Evolutionary conservation across 2,113 vertebrate genomes (phyloP), one percentile per base, ranked within the genome.

Genomic region (Azemiops feae): DNA sequence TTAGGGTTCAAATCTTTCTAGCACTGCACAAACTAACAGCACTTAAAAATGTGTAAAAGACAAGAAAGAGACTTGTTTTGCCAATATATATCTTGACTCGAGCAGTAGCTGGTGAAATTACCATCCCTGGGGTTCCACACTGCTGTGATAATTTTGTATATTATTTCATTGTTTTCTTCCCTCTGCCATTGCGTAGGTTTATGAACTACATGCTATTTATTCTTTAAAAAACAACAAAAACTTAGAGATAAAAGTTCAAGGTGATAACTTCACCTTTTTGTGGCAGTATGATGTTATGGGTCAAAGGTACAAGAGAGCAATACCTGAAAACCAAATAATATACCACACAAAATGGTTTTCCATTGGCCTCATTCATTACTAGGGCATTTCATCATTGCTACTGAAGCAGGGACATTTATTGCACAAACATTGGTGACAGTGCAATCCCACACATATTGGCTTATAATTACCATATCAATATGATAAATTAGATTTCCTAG

Each of bases 231-330:
- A 4, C 81, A 91, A 20, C 3, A 10, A 9, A 27, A 27, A 30
- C 22, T 4, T 55, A 90, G 4, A 86, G 34, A 87, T 50, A 25
- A 87, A 50, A 87, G 53, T 93, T 91, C 96, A 92, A 89, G 92
- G 6, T 91, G 8, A 89, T 69, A 95, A 89, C 14, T 96, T 94
- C 85, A 55, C 94, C 95, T 95, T 34, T 60, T 85, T 2, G 22
- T 39, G 50, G 9, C 47, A 81, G 2, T 93, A 55, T 45, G 5
- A 4, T 47, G 14, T n/a, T 91, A 57, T 47, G 90, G 39, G 85
- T 58, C 27, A 86, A 57, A 54, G 52, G 22, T 47, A 30, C 27
- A 87, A n/a, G n/a, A 54, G 34, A 23, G 10, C 2, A 86, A 85
- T 30, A 85, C 30, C 34, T 52, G 8, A 18, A 85, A 85, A 55